phyloP scores from a whole-genome alignment of 1,140 invertebrate species.

The Neoseiulus cucumeris region DNA sequence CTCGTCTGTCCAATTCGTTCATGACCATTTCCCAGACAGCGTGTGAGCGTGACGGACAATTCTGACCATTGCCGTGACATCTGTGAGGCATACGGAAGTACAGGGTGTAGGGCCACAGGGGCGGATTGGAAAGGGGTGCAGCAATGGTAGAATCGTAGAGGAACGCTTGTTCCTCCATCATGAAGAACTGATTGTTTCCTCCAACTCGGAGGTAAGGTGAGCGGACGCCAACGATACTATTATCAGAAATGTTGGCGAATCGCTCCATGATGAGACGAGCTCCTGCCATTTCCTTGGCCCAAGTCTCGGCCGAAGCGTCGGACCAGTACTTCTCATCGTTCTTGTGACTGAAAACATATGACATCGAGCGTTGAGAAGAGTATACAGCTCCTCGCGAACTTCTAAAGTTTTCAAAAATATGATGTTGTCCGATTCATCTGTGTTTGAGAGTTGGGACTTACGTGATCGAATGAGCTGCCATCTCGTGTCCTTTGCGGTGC shows the following conservation, averaged over 20 bases:
- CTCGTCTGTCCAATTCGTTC: conserved; percentile 75
- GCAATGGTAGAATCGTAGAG: conserved; percentile 85
- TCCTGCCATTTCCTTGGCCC: conserved; percentile 89
- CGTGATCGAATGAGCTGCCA: conserved; percentile 76
- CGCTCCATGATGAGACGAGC: conserved; percentile 57
- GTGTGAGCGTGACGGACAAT: conserved; percentile 68
- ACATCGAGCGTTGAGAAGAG: not conserved
- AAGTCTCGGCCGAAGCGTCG: conserved; percentile 65
- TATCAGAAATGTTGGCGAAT: conserved; percentile 71
- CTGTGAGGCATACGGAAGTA: conserved; percentile 88
- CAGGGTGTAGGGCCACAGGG: conserved; percentile 85
- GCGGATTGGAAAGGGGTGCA: conserved; percentile 47
- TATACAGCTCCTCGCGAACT: no score
- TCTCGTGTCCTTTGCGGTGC: conserved; percentile 76
- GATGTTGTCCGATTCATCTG: no score
- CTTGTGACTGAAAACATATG: conserved; percentile 34
- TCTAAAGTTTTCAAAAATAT: no score
- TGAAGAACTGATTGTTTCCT: conserved; percentile 82
- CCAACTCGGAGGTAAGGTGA: conserved; percentile 75
- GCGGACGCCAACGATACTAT: conserved; percentile 36
- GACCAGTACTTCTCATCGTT: conserved; percentile 43
- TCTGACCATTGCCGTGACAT: conserved; percentile 45
- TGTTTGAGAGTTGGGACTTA: conserved; percentile 19
- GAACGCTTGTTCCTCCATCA: conserved; percentile 87
- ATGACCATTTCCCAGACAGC: conserved; percentile 90